A percentile compares a stretch with the other conserved stretches of the same genome.
phyloP scores from a whole-genome alignment of 1,140 invertebrate genomes.

The Bombus superbus region DNA sequence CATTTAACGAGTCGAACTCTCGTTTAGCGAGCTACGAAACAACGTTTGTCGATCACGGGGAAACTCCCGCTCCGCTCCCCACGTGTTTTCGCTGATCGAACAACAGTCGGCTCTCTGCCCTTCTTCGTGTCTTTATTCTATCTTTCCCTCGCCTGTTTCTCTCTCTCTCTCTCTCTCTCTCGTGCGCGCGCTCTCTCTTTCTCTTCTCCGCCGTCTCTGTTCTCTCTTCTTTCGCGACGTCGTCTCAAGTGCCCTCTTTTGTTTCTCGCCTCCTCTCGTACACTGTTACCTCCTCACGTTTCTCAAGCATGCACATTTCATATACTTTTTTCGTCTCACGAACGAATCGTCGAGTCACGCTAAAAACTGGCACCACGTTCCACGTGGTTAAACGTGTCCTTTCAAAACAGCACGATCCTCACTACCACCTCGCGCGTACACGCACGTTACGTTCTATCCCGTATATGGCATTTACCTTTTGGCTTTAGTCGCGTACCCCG shows the following conservation, averaged over 20 bases:
- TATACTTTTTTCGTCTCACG: neutral
- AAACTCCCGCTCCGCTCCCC: constrained; percentile 42
- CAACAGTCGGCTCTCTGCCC: constrained; percentile 23
- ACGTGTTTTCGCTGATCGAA: constrained; percentile 58
- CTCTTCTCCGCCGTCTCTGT: constrained; percentile 20
- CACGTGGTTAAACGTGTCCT: constrained; percentile 56
- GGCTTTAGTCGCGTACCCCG: too few relatives aligned
- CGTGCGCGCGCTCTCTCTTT: neutral
- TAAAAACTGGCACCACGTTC: constrained; percentile 27
- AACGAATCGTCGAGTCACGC: constrained; percentile 26
- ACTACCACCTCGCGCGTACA: constrained; percentile 6
- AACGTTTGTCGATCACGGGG: constrained; percentile 21
- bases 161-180: neutral
- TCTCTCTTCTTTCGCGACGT: constrained; percentile 17
- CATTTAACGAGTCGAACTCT: neutral
- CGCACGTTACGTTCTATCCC: constrained; percentile 15
- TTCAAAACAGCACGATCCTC: constrained; percentile 40
- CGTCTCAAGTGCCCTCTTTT: constrained; percentile 1
- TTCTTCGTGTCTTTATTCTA: constrained; percentile 35
- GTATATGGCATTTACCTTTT: constrained; percentile 24
- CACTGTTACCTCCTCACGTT: constrained; percentile 14
- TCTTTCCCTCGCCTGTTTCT: constrained; percentile 1
- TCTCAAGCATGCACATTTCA: neutral
- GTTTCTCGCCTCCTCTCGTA: neutral
- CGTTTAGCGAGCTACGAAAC: neutral